These are phyloP conservation scores for Oryzaephilus surinamensis DNA, from an alignment of 1,140 invertebrate genomes.

Conservation along the genomic window DNA sequence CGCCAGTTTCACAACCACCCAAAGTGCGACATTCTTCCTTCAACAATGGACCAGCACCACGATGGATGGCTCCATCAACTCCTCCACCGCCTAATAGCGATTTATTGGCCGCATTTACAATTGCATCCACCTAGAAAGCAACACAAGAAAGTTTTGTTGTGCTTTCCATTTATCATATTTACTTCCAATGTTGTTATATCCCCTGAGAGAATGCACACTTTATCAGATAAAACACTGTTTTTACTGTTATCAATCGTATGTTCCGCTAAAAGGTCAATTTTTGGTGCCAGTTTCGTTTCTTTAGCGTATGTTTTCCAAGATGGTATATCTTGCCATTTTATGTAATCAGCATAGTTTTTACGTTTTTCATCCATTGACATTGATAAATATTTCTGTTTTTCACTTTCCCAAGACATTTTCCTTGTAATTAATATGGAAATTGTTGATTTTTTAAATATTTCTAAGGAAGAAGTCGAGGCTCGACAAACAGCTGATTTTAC, in stretches of 20 bases:
- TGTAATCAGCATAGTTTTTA: slow-evolving; percentile 40
- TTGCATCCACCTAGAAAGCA: slow-evolving; percentile 60
- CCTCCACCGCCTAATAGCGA: slow-evolving; percentile 71
- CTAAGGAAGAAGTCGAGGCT: not conserved
- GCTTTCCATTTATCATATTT: slow-evolving; percentile 6
- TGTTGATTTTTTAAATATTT: not conserved
- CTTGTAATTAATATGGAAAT: not conserved
- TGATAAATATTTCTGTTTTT: slow-evolving; percentile 43
- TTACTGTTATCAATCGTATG: slow-evolving; percentile 35
- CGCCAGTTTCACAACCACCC: slow-evolving; percentile 61
- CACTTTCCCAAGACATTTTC: slow-evolving; percentile 31
- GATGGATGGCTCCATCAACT: slow-evolving; percentile 81
- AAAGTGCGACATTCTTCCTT: slow-evolving; percentile 61
- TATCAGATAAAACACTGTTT: slow-evolving; percentile 43
- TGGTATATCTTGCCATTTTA: slow-evolving; percentile 41
- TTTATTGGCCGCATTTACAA: slow-evolving; percentile 87
- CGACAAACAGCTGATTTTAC: not conserved
- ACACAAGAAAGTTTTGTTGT: slow-evolving; percentile 7
- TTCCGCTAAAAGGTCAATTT: slow-evolving; percentile 31
- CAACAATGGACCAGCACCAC: slow-evolving; percentile 56
- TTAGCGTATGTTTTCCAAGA: slow-evolving; percentile 48
- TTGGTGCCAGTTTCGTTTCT: slow-evolving; percentile 35
- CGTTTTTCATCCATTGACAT: slow-evolving; percentile 46
- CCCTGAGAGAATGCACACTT: slow-evolving; percentile 59
- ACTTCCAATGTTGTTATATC: slow-evolving; percentile 79